A percentile compares a stretch with the other conserved stretches of the same genome.
Evolutionary conservation across 2,113 vertebrate genomes (phyloP).

Genomic region (Carettochelys insculpta): DNA sequence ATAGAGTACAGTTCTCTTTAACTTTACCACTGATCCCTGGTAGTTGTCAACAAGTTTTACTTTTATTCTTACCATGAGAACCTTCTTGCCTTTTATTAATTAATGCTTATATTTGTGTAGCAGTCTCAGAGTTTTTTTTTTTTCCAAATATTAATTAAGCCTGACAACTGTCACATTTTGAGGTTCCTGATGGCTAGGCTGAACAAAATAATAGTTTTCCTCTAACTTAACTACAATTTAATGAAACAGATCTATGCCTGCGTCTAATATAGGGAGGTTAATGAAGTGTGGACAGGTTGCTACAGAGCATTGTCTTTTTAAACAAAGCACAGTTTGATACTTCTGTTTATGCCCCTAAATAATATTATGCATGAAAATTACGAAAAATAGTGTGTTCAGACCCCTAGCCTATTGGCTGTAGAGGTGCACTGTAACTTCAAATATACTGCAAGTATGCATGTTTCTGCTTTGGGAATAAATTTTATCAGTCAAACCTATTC

Average conservation of each 20-base stretch:
- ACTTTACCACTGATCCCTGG: neutral
- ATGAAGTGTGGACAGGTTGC: neutral
- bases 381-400: neutral
- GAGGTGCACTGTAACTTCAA: neutral
- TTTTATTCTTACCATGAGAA: neutral
- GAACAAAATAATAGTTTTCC: neutral
- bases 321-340: neutral
- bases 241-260: neutral
- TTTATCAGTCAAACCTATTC: neutral
- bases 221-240: neutral
- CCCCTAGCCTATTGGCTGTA: neutral
- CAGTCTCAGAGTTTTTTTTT: neutral
- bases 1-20: neutral
- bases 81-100: neutral
- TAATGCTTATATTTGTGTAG: neutral
- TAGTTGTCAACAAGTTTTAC: neutral
- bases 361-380: neutral
- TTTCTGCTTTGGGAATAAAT: neutral
- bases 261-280: neutral
- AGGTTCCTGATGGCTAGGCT: neutral
- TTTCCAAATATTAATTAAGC: neutral
- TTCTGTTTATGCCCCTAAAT: neutral
- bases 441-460: neutral
- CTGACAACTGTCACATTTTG: neutral
- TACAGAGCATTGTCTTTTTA: neutral